phyloP scores from a whole-genome alignment of 1,140 invertebrate species.

The Nasonia giraulti region DNA sequence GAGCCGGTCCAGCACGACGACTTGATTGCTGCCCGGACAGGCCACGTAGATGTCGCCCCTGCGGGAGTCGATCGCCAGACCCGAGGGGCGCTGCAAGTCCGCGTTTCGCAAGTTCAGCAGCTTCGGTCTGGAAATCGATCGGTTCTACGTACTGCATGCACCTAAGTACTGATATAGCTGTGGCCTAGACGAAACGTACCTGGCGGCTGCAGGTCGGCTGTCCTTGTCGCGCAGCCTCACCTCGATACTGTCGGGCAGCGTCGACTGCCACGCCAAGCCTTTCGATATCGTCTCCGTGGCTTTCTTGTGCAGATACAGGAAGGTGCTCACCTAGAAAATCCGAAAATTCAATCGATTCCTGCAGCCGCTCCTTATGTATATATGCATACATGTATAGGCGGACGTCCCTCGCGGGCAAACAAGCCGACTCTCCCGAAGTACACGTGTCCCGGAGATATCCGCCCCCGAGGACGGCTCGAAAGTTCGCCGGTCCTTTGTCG shows the following conservation, averaged over 20 bases:
- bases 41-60: constrained; percentile 76
- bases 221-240: not conserved
- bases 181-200: not conserved
- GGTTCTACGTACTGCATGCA: not conserved
- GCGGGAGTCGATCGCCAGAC: constrained; percentile 77
- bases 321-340: constrained; percentile 14
- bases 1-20: constrained; percentile 77
- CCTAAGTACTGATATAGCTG: not conserved
- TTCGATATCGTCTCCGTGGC: constrained; percentile 1
- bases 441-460: constrained; percentile 43
- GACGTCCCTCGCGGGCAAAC: constrained; percentile 18
- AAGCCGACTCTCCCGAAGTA: constrained; percentile 14
- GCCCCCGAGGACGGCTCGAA: constrained; percentile 1
- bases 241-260: not conserved
- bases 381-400: not conserved
- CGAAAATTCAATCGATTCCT: not conserved
- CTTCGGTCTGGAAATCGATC: not conserved
- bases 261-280: not conserved
- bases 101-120: not conserved
- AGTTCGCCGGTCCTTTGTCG: not conserved
- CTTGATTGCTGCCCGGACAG: constrained; percentile 75
- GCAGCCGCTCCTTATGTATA: not conserved
- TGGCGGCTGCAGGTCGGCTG: not conserved
- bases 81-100: constrained; percentile 74
- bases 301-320: constrained; percentile 20